Base-by-base conservation (phyloP, 1,140 invertebrate species). In the Helicoverpa zea region DNA sequence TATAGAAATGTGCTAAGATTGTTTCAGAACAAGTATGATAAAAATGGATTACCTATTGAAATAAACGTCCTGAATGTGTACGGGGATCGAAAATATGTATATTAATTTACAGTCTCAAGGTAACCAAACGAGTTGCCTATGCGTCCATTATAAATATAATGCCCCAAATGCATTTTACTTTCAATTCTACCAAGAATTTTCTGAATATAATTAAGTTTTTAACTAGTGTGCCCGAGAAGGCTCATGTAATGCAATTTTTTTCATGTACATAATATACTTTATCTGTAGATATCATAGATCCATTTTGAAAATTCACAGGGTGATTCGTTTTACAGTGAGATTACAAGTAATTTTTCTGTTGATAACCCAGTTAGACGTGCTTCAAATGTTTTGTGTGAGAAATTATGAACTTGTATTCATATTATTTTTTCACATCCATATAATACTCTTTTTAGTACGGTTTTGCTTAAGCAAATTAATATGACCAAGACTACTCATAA, bases 241-340 rank as follows among this genome's bases (percentile, higher is more conserved):
- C 51, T 23, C 72, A 83, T 56, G 16, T 51, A 76, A 76, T 63
- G 72, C 52, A 80, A 83, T 83, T 77, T 84, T 81, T 82, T 83
- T 68, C 87, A 51, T 68, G 64, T 68, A 68, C 64, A 85, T 88
- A 88, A 84, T 72, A 87, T 84, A 87, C 64, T 84, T 80, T 85
- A 83, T 70, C 49, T 82, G 81, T 88, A 84, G 85, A 87, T 88
- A 87, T 85, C 86, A 86, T 86, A 73, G 83, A 87, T 86, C 84
- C 84, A 84, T 82, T 86, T 76, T 87, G 66, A 86, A n/a, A 85
- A 84, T 82, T 78, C 80, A 89, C 87, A 89, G 86, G 86, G 85
- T 89, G 84, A 87, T 87, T 86, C 47, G 54, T 85, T 79, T 84
- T 87, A 84, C 86, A 87, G 80, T 89, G 87, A 88, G 88, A 90